Evolutionary conservation across 2,113 vertebrate species (phyloP).

Genomic region (Catagonus wagneri): DNA sequence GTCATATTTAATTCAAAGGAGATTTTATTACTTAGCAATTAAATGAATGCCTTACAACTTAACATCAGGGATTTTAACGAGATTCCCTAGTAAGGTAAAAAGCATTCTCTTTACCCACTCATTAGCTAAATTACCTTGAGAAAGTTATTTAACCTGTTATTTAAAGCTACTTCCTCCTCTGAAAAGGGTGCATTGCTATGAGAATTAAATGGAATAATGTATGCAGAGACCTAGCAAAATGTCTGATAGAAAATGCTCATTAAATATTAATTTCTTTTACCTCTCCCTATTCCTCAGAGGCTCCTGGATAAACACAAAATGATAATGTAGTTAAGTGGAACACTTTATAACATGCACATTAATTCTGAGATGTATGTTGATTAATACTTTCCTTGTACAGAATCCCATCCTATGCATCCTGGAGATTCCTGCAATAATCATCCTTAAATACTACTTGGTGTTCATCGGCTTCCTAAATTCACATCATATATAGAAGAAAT

Average conservation of each 20-base stretch:
- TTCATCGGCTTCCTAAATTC: slow-evolving; percentile 10
- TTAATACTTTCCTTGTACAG: neutral
- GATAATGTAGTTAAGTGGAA: neutral
- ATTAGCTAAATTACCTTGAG: slow-evolving; percentile 69
- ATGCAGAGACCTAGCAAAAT: slow-evolving; percentile 38
- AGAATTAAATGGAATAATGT: neutral
- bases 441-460: neutral
- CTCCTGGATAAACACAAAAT: slow-evolving; percentile 21
- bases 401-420: neutral
- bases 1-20: slow-evolving; percentile 54
- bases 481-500: neutral
- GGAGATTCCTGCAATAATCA: neutral
- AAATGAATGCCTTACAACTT: slow-evolving; percentile 65
- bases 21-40: slow-evolving; percentile 65
- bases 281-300: slow-evolving; percentile 16
- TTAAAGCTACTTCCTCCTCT: slow-evolving; percentile 61
- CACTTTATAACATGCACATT: slow-evolving; percentile 14
- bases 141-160: slow-evolving; percentile 65
- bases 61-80: slow-evolving; percentile 62
- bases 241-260: slow-evolving; percentile 1
- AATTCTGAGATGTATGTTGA: neutral
- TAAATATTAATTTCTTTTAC: slow-evolving; percentile 50
- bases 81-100: slow-evolving; percentile 27
- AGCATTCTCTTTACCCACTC: slow-evolving; percentile 50
- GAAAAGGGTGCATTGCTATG: neutral